Percentiles rank a stretch among this genome's conserved stretches.
Conservation (phyloP, 2,113 vertebrate genomes). For the Crotophaga sulcirostris region DNA sequence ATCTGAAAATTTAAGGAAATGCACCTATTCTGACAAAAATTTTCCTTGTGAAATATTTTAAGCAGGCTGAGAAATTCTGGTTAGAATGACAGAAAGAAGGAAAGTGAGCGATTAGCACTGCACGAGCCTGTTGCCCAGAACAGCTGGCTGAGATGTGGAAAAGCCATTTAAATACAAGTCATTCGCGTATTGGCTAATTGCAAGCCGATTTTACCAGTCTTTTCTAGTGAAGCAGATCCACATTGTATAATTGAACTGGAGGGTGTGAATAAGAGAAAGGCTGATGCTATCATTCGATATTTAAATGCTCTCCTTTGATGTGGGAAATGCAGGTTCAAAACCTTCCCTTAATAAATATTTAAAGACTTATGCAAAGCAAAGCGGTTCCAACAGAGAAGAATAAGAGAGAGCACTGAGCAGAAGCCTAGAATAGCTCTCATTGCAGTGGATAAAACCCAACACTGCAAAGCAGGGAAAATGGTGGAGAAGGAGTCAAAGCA, state of each 20-base stretch:
- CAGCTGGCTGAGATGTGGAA: not conserved
- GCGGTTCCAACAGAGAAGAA: not conserved
- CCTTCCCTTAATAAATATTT: slow-evolving; percentile 32
- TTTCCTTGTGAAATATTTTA: not conserved
- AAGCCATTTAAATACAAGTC: not conserved
- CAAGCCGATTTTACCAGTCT: not conserved
- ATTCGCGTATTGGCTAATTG: not conserved
- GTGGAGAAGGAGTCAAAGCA: not conserved
- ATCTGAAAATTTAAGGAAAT: not conserved
- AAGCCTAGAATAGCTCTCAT: not conserved
- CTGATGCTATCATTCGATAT: not conserved
- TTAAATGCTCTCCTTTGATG: slow-evolving; percentile 10
- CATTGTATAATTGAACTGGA: not conserved
- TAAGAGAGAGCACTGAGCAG: not conserved
- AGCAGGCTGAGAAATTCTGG: not conserved
- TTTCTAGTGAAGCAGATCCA: not conserved
- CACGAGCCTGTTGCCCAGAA: not conserved
- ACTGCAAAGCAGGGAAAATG: not conserved
- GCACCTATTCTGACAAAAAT: not conserved
- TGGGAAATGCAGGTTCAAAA: slow-evolving; percentile 31
- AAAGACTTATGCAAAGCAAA: not conserved
- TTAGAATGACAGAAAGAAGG: not conserved
- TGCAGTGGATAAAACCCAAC: not conserved
- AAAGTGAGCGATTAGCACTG: not conserved
- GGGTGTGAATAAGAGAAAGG: not conserved